phyloP scores from a whole-genome alignment of 2,113 vertebrate genomes.

The Triplophysa dalaica region DNA sequence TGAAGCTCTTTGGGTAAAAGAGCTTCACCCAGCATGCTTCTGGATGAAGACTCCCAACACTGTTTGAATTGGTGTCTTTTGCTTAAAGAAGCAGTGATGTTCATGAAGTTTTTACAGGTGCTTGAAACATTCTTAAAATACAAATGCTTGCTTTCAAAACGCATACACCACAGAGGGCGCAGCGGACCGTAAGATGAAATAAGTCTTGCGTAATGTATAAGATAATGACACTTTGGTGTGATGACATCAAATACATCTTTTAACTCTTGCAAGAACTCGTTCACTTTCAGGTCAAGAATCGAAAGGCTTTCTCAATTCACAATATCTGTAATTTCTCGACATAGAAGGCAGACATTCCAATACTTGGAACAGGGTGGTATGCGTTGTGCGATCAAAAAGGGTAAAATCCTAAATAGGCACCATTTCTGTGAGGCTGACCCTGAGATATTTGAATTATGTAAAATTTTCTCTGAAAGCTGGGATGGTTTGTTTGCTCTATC shows the following conservation, averaged over 20 bases:
- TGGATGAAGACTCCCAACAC: no score
- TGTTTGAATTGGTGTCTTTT: not conserved
- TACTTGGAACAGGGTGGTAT: slow-evolving; percentile 11
- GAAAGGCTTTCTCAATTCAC: slow-evolving; percentile 21
- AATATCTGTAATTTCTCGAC: slow-evolving; percentile 23
- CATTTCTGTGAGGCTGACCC: slow-evolving; percentile 16
- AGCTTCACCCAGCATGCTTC: no score
- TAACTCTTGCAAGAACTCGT: not conserved
- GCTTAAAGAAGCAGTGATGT: no score
- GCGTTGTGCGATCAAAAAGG: not conserved
- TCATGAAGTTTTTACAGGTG: not conserved
- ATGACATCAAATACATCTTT: no score
- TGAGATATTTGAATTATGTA: no score
- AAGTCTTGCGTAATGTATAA: not conserved
- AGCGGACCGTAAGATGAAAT: not conserved
- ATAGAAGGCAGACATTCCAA: slow-evolving; percentile 26
- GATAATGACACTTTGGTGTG: not conserved
- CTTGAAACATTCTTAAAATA: no score
- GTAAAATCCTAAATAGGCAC: slow-evolving; percentile 17
- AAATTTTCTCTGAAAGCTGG: no score
- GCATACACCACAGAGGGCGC: not conserved
- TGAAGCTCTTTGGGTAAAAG: no score
- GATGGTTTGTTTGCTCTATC: no score
- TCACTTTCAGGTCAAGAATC: slow-evolving; percentile 16
- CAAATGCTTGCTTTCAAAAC: no score